Evolutionary conservation across 2,888 invertebrate species (phyloP).

Genomic region (Malachius bipustulatus): DNA sequence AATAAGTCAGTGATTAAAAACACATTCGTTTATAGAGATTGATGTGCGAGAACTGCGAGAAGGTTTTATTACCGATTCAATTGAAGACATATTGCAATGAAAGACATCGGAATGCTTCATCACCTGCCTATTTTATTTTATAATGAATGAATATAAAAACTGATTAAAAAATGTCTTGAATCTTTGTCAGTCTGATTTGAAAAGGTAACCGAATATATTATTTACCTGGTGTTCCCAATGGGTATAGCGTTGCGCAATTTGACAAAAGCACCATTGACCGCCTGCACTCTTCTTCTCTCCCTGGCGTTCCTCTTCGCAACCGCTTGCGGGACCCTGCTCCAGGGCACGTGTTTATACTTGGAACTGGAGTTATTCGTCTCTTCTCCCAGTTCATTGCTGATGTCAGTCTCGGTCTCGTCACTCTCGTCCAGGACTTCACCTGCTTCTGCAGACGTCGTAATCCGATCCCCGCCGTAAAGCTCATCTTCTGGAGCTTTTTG

Average conservation of each 20-base stretch:
- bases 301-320: conserved; percentile 49
- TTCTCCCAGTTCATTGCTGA: conserved; percentile 9
- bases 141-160: no score
- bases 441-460: conserved; percentile 22
- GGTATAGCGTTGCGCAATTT: conserved; percentile 47
- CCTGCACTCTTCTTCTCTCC: conserved; percentile 50
- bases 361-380: conserved; percentile 22
- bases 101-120: no score
- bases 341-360: conserved; percentile 31
- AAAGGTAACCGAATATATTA: conserved; percentile 9
- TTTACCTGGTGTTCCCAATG: conserved; percentile 38
- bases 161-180: no score
- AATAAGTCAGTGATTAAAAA: no score
- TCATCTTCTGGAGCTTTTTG: no score
- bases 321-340: conserved; percentile 45
- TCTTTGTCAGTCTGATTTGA: no score
- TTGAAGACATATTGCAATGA: no score
- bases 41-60: no score
- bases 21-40: no score
- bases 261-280: conserved; percentile 50
- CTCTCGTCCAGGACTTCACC: conserved; percentile 13
- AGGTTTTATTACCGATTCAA: no score
- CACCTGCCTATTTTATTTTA: no score
- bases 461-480: conserved; percentile 18
- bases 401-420: conserved; percentile 10